Evolutionary conservation across 2,888 invertebrate genomes (phyloP).

Genomic region (Plebejus argus): DNA sequence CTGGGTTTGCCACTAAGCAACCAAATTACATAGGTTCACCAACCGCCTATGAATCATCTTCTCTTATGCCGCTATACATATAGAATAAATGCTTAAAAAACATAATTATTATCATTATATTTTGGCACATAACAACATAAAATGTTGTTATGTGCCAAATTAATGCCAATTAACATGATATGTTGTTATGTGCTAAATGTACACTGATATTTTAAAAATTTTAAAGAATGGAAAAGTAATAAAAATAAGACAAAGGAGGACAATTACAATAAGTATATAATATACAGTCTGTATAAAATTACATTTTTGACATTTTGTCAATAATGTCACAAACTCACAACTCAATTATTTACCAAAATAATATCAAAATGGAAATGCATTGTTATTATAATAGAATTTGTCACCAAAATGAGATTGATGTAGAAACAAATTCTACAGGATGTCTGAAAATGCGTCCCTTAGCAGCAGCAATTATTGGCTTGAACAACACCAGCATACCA

Average conservation of each 20-base stretch:
- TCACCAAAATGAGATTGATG: slow-evolving; percentile 50
- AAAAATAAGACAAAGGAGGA: neutral
- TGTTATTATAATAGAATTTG: slow-evolving; percentile 40
- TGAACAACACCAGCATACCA: slow-evolving; percentile 63
- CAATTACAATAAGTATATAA: neutral
- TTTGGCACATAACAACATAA: no score
- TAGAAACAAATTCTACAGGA: slow-evolving; percentile 40
- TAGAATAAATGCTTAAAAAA: no score
- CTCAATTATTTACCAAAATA: neutral
- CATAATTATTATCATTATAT: no score
- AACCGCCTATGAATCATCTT: no score
- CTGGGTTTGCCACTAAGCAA: no score
- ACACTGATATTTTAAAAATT: no score
- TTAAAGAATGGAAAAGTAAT: no score
- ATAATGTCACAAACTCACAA: neutral
- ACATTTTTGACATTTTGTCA: neutral
- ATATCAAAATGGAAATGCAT: neutral
- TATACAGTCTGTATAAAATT: neutral
- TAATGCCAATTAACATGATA: no score
- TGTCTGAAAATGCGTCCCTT: slow-evolving; percentile 47
- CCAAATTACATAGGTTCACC: no score
- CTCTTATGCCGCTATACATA: no score
- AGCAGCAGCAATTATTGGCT: slow-evolving; percentile 62
- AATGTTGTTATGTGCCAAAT: no score
- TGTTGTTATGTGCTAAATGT: no score